These are phyloP conservation scores for Rallus crepitans DNA, from an alignment of 2,797 vertebrate genomes.

Conservation along the genomic window DNA sequence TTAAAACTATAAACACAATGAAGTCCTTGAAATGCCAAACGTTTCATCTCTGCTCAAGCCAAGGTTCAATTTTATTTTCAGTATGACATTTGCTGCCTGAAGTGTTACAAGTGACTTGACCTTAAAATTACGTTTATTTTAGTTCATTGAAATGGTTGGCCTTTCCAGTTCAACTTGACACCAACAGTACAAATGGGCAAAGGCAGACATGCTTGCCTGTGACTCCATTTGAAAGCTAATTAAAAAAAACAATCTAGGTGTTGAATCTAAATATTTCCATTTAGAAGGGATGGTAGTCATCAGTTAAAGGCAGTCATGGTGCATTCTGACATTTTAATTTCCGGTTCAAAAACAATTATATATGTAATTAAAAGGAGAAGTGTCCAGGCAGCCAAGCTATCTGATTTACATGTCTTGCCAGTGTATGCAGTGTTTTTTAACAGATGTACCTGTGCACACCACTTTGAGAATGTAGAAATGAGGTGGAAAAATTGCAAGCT, in stretches of 20 bases:
- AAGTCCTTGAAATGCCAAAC: slow-evolving; percentile 53
- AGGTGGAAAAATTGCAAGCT: neutral
- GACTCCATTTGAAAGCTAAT: slow-evolving; percentile 58
- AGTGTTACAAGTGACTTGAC: slow-evolving; percentile 69
- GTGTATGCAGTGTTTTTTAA: neutral
- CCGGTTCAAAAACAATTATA: slow-evolving; percentile 35
- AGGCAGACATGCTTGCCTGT: slow-evolving; percentile 11
- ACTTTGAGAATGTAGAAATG: neutral
- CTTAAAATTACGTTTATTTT: slow-evolving; percentile 64
- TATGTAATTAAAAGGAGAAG: slow-evolving; percentile 12
- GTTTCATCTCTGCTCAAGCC: slow-evolving; percentile 38
- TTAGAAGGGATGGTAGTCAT: slow-evolving; percentile 32
- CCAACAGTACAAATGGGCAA: slow-evolving; percentile 1
- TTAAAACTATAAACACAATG: slow-evolving; percentile 24
- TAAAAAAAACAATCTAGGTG: slow-evolving; percentile 24
- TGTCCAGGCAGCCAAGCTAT: neutral
- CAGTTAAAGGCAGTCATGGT: slow-evolving; percentile 26
- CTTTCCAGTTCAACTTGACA: slow-evolving; percentile 61
- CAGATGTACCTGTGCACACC: neutral
- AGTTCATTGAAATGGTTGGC: slow-evolving; percentile 56
- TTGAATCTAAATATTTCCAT: slow-evolving; percentile 55
- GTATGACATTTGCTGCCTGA: slow-evolving; percentile 67
- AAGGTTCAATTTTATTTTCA: slow-evolving; percentile 54
- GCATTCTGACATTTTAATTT: slow-evolving; percentile 45
- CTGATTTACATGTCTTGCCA: neutral